Evolutionary conservation across 2,113 vertebrate species (phyloP), one percentile per base, ranked within the genome.

Genomic region (Falcunculus frontatus): DNA sequence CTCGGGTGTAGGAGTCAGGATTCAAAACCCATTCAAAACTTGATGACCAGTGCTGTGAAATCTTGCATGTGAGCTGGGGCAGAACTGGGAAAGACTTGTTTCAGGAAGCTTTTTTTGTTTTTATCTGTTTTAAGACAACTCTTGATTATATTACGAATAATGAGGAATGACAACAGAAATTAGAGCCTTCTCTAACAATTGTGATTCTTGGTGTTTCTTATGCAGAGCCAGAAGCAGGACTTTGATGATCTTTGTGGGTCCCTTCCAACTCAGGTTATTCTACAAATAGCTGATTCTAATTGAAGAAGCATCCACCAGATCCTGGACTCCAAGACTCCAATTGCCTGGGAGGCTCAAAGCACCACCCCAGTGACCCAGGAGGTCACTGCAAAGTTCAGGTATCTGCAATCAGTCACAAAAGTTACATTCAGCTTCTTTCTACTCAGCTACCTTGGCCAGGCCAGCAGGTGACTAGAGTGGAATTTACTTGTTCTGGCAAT

Each of bases 401-500:
- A 9, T 42, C 46, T 69, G 16, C 35, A 77, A 6, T 79, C 62
- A 37, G 46, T 39, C 44, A 16, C 30, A 67, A 2, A 1, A 63
- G 13, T 29, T 75, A 20, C 26, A n/a, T 44, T 81, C 32, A 81
- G 1, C 8, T 41, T 30, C 2, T 79, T 96, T 80, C 90, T 85
- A 46, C 65, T 72, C 52, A 82, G 67, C 35, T 74, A 85, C 67
- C 79, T 72, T 25, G 5, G 42, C 52, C 42, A 86, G 57, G 27
- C n/a, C 62, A 70, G 33, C 75, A 94, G 87, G 72, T 93, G 85
- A 80, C 30, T 44, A 4, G 23, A 50, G 33, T 27, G 47, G 67
- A 96, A 94, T 88, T 95, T 77, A 77, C 33, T 94, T 84, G 33
- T 63, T 77, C 87, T 96, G 96, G 87, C 85, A 41, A 62, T 77